phyloP scores from a whole-genome alignment of 2,113 vertebrate species.

The Ictidomys tridecemlineatus region DNA sequence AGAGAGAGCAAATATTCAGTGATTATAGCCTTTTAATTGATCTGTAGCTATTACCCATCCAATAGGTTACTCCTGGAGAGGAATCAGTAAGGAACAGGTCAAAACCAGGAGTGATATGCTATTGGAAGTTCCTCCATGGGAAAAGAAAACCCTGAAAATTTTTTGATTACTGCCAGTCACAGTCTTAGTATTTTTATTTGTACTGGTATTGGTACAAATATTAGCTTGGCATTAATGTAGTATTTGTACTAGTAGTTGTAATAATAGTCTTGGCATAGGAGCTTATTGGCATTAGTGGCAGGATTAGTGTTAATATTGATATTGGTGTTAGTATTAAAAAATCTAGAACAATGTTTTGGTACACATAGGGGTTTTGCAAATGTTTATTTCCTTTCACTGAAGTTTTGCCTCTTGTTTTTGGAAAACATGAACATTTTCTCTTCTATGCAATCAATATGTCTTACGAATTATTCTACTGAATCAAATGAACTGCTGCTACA shows the following conservation, averaged over 20 bases:
- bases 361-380: neutral
- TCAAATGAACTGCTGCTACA: neutral
- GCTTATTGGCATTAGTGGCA: neutral
- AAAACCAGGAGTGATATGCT: neutral
- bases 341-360: neutral
- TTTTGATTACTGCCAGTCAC: neutral
- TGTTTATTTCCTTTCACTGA: neutral
- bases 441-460: neutral
- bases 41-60: neutral
- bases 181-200: neutral
- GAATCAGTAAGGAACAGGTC: neutral
- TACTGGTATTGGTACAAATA: neutral
- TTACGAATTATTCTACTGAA: neutral
- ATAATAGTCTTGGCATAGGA: neutral
- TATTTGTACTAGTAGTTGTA: neutral
- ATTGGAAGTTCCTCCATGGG: neutral
- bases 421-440: neutral
- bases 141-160: neutral
- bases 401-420: conserved; percentile 32
- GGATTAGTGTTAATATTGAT: neutral
- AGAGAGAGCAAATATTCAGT: neutral
- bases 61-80: neutral
- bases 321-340: neutral
- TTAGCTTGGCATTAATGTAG: neutral
- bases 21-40: neutral